Conservation (phyloP, 2,113 vertebrate species). For the Saguinus imperator region DNA sequence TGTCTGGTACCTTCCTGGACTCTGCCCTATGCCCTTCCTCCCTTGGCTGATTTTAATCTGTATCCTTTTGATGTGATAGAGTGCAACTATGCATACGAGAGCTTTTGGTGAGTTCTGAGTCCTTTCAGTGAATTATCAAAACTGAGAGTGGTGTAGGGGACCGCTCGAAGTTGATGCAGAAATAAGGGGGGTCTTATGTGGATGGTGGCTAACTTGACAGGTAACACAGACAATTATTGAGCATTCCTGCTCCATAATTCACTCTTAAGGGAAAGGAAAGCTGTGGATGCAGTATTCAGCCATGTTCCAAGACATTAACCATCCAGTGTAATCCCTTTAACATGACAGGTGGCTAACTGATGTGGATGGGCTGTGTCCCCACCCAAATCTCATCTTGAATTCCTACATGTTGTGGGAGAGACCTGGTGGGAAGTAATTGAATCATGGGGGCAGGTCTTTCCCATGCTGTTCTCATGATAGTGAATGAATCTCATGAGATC, state of each 20-base stretch:
- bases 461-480: too few relatives aligned
- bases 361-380: too few relatives aligned
- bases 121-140: not conserved
- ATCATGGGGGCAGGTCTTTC: too few relatives aligned
- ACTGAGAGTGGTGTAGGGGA: not conserved
- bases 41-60: not conserved
- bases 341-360: not conserved
- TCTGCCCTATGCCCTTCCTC: fast-evolving
- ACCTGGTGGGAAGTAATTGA: too few relatives aligned
- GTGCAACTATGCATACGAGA: not conserved
- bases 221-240: not conserved
- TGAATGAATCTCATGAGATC: too few relatives aligned
- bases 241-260: not conserved
- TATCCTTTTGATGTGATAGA: not conserved
- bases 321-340: not conserved
- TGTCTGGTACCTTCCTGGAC: not conserved
- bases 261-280: not conserved
- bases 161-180: not conserved
- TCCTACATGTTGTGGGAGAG: too few relatives aligned
- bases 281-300: not conserved
- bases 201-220: not conserved
- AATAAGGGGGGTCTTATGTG: not conserved
- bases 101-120: not conserved
- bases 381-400: too few relatives aligned
- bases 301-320: not conserved